A percentile compares a stretch with the other conserved stretches of the same genome.
phyloP scores from a whole-genome alignment of 2,113 vertebrate species.

The Neolamprologus caudopunctatus region DNA sequence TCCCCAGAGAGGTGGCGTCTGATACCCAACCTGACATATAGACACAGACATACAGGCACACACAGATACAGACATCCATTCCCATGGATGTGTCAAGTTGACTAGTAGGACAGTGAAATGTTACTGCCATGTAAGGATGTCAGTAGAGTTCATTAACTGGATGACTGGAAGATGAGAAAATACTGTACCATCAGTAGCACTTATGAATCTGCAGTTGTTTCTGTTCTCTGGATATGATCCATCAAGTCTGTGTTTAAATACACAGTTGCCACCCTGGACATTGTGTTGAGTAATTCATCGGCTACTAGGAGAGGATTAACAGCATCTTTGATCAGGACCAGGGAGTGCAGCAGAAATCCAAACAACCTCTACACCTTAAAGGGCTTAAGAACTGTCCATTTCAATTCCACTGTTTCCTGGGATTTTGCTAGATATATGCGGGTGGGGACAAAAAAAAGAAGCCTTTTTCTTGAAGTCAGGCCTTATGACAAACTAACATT shows the following conservation, averaged over 20 bases:
- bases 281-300: conserved; percentile 25
- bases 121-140: neutral
- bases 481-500: neutral
- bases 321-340: neutral
- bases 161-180: neutral
- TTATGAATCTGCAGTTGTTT: neutral
- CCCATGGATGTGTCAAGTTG: neutral
- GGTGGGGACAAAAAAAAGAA: neutral
- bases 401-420: neutral
- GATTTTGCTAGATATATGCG: neutral
- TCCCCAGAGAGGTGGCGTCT: neutral
- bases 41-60: neutral
- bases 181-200: neutral
- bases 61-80: neutral
- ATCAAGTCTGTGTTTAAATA: neutral
- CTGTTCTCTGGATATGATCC: neutral
- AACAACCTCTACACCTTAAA: neutral
- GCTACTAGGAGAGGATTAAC: conserved; percentile 2
- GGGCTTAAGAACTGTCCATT: neutral
- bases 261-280: neutral
- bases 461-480: neutral
- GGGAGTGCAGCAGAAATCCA: neutral
- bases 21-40: neutral
- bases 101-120: neutral
- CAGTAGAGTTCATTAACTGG: neutral